Percentiles rank a stretch among this genome's conserved stretches.
Evolutionary conservation across 2,113 vertebrate species (phyloP).

Genomic region (Toxostoma redivivum): DNA sequence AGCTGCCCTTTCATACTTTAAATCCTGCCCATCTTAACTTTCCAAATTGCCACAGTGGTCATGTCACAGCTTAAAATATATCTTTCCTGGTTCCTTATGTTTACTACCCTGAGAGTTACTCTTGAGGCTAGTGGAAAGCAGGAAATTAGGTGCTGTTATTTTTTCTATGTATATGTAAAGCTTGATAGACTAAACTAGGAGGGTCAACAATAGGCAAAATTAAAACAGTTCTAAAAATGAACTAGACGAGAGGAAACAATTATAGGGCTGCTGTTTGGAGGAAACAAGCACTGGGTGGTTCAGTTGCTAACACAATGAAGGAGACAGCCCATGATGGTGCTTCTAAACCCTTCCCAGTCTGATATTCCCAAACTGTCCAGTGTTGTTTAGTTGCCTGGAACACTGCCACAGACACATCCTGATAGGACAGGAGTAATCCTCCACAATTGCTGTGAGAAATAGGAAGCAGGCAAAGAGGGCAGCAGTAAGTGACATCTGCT

Average conservation of each 20-base stretch:
- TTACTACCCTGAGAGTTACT: background rate
- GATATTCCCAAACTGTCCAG: slow-evolving; percentile 23
- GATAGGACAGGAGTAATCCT: background rate
- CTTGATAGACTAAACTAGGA: slow-evolving; percentile 56
- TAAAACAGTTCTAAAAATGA: slow-evolving; percentile 66
- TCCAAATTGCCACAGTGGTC: background rate
- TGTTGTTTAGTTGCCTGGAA: slow-evolving; percentile 59
- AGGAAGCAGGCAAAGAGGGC: slow-evolving; percentile 14
- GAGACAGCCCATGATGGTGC: slow-evolving; percentile 9
- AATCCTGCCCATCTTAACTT: background rate
- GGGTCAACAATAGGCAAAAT: slow-evolving; percentile 55
- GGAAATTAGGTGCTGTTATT: slow-evolving; percentile 55
- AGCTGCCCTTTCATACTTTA: background rate
- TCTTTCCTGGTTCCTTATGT: background rate
- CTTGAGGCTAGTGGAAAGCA: slow-evolving; percentile 10
- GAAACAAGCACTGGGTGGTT: slow-evolving; percentile 61
- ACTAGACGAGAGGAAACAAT: slow-evolving; percentile 63
- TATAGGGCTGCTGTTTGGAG: slow-evolving; percentile 42
- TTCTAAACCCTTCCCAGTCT: slow-evolving; percentile 33
- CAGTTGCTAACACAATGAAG: slow-evolving; percentile 44
- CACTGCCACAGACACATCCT: slow-evolving; percentile 42
- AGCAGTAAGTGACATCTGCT: background rate
- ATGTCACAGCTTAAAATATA: background rate
- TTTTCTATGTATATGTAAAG: slow-evolving; percentile 30
- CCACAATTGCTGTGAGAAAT: background rate